Evolutionary conservation across 2,113 vertebrate species (phyloP), one percentile per base, ranked within the genome.

Genomic region (Oxyruncus cristatus): DNA sequence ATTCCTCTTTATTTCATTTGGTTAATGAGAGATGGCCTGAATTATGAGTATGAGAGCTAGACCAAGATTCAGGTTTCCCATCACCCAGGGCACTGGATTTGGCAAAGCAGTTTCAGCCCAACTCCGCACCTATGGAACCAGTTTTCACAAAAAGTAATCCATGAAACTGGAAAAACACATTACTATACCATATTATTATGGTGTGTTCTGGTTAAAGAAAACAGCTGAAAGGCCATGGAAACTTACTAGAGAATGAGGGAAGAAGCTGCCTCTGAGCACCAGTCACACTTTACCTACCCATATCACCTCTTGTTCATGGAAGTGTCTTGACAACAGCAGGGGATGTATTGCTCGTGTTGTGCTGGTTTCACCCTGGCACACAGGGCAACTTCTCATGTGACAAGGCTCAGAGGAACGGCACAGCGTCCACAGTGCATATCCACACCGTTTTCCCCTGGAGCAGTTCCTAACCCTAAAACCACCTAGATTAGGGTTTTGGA

Each of bases 261-360:
- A 78, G 41, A 58, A 62, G 8, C 24, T 47, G 15, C 13, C 70
- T 42, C 39, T 27, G 52, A 71, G 67, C 42, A 72, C 17, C 21
- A 75, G 32, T 13, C 47, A 75, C n/a, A 32, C 2, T 66, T 79
- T 24, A 35, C 11, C 6, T 68, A 33, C 41, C 59, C 5, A 1
- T 23, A 21, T 35, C 26, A 12, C 9, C 19, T 87, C 71, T 23
- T 53, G 46, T 49, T 24, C 1, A 0, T 14, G 32, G 14, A 65
- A 59, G 7, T 7, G 14, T 56, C 52, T 74, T 55, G 50, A 28
- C 2, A 15, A 19, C 27, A 55, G 35, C 62, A 58, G 24, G 32
- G 61, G 7, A 55, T 7, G 1, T 32, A 9, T 4, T 55, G 39
- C 28, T 71, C 30, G 3, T 30, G 14, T 62, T 0, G 0, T 42